Evolutionary conservation across 2,888 invertebrate genomes (phyloP), one percentile per base, ranked within the genome.

Genomic region (Caenorhabditis zanzibari): DNA sequence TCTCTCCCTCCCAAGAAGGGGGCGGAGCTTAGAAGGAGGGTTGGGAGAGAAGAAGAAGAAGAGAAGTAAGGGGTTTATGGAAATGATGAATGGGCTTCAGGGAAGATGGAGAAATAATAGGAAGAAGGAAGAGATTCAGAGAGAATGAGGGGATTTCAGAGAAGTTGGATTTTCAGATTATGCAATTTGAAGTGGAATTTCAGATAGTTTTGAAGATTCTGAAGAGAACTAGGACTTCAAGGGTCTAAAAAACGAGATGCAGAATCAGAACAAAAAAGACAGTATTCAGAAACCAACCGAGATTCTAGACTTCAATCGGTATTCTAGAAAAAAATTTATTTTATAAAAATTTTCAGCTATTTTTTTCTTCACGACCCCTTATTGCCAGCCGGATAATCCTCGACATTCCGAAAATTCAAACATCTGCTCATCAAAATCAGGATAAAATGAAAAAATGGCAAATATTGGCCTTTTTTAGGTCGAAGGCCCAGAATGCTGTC

Each of bases 71-170:
- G n/a, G 6, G 24, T n/a, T n/a, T n/a, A n/a, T n/a, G n/a, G n/a
- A n/a, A n/a, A n/a, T 41, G 74, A 54, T 12, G 28, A 32, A 2
- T 26, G 49, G 64, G 49, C n/a, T n/a, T n/a, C n/a, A 58, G 44
- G 44, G 44, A 22, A 19, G 22, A 47, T 19, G 16, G 63, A 22
- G 19, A 19, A 19, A 24, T n/a, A 24, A 3, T 19, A 16, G 28
- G 32, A 61, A 14, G 44, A 44, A 44, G 2, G 56, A 41, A 61
- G 66, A 52, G 54, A 54, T 28, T n/a, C 14, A 66, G 49, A 44
- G 56, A 49, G 0, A 26, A 41, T 0, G 12, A 24, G 22, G 10
- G 49, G 14, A 44, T 14, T 47, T 47, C 32, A 44, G 44, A 44
- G 44, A 44, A 44, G 44, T 3, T n/a, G n/a, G 16, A 41, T 16